Evolutionary conservation across 2,888 invertebrate species (phyloP), one percentile per base, ranked within the genome.

Genomic region (Artemia sinica): DNA sequence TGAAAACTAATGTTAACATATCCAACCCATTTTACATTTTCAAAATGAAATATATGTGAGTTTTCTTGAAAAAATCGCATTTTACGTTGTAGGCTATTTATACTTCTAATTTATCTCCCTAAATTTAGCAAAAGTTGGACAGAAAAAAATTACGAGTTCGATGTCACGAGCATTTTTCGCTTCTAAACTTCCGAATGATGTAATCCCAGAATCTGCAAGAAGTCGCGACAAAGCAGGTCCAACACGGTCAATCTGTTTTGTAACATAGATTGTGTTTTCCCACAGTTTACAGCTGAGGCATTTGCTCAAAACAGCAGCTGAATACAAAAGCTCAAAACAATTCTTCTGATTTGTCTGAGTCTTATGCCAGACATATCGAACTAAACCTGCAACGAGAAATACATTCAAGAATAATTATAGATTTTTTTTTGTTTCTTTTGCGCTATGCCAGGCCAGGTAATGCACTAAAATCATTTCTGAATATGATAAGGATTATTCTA

Each of bases 141-240:
- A 58, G 11, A 69, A 65, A 14, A 41, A 18, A 71, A 73, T 75
- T 75, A 85, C 85, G 79, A 85, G 79, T 80, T 89, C 89, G 73
- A 89, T 79, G 74, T 87, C 85, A 74, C 87, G 81, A 1, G 88
- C 86, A 78, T 86, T 85, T 49, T 84, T 82, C 72, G 84, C 82
- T 71, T 82, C 80, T 49, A 89, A 76, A 68, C 82, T 77, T 75
- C 83, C 79, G 74, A 89, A 85, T 68, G 83, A 83, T 0, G 81
- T 82, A 76, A 87, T 84, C 12, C 86, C 86, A 69, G 86, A 84
- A 66, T 82, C 81, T 0, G 82, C 85, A 8, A 89, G 77, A 50
- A 84, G 77, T 1, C 80, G 79, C 18, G 87, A 84, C 72, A 85
- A 81, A 0, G 83, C 82, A 10, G 82, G 82, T 1, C 87, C 88